These are phyloP conservation scores for Amblyopsis rosae DNA, from an alignment of 2,113 vertebrate species.

Conservation along the genomic window DNA sequence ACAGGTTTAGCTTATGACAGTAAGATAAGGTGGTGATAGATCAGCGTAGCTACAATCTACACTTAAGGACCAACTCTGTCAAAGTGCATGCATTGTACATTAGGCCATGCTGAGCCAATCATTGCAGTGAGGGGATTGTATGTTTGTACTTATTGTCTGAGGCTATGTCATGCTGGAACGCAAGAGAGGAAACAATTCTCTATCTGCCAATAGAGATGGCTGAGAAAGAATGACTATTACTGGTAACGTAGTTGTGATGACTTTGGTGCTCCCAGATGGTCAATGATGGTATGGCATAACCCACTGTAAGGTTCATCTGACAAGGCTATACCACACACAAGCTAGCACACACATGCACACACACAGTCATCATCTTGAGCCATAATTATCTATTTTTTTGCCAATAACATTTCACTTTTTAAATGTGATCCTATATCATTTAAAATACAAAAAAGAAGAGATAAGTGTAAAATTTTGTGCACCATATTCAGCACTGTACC, in stretches of 20 bases:
- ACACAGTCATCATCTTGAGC: conserved; percentile 68
- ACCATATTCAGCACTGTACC: conserved; percentile 65
- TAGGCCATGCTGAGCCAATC: neutral
- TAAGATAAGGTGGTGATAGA: no score
- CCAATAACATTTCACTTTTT: conserved; percentile 83
- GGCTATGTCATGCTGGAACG: conserved; percentile 20
- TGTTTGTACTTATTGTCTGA: neutral
- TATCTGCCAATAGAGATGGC: conserved; percentile 68
- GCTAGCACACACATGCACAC: conserved; percentile 24
- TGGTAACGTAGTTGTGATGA: neutral
- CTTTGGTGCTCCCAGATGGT: neutral
- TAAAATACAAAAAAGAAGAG: conserved; percentile 71
- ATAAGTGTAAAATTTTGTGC: conserved; percentile 47
- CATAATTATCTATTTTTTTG: conserved; percentile 65
- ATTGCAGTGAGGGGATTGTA: conserved; percentile 10
- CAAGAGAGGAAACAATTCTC: conserved; percentile 45
- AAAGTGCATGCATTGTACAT: conserved; percentile 2
- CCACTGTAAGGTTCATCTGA: conserved; percentile 30
- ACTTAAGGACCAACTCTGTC: neutral
- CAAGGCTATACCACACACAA: conserved; percentile 33
- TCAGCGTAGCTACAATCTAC: no score
- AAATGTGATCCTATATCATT: conserved; percentile 67
- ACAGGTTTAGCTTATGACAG: no score
- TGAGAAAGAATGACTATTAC: conserved; percentile 9
- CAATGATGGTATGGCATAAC: conserved; percentile 9